These are phyloP conservation scores for Piprites chloris DNA, from an alignment of 2,113 vertebrate species.

Conservation along the genomic window DNA sequence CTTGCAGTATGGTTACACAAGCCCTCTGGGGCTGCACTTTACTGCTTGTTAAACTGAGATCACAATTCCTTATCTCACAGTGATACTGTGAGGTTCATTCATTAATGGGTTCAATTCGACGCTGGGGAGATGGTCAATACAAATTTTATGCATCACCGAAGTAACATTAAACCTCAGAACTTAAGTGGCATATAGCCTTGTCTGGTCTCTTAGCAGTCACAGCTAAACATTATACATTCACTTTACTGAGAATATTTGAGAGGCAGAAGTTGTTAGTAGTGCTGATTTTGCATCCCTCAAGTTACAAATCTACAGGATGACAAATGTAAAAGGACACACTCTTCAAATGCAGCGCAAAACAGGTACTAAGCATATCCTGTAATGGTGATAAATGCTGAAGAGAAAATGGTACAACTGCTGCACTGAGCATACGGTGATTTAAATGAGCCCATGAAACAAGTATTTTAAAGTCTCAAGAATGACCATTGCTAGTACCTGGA, in stretches of 20 bases:
- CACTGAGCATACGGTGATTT: not conserved
- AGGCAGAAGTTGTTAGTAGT: not conserved
- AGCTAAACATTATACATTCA: not conserved
- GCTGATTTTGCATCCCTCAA: not conserved
- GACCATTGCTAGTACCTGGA: not conserved
- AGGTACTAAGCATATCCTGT: not conserved
- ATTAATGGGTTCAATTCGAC: not conserved
- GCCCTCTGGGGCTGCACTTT: not conserved
- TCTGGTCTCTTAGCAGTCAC: not conserved
- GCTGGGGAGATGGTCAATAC: constrained; percentile 25
- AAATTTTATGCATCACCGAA: constrained; percentile 25
- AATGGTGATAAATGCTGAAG: not conserved
- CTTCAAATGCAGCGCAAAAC: not conserved
- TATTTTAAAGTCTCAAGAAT: not conserved
- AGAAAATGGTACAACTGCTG: not conserved
- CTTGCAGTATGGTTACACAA: not conserved
- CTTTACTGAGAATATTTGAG: not conserved
- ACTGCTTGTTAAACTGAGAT: not conserved
- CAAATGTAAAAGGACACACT: not conserved
- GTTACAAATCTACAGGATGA: not conserved
- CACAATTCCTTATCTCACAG: not conserved
- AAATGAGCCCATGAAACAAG: not conserved
- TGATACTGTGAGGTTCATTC: not conserved
- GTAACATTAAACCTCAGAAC: constrained; percentile 16
- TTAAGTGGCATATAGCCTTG: not conserved